These are phyloP conservation scores for Pseudorhombus dupliciocellatus DNA, from an alignment of 2,113 vertebrate genomes.

Conservation along the genomic window DNA sequence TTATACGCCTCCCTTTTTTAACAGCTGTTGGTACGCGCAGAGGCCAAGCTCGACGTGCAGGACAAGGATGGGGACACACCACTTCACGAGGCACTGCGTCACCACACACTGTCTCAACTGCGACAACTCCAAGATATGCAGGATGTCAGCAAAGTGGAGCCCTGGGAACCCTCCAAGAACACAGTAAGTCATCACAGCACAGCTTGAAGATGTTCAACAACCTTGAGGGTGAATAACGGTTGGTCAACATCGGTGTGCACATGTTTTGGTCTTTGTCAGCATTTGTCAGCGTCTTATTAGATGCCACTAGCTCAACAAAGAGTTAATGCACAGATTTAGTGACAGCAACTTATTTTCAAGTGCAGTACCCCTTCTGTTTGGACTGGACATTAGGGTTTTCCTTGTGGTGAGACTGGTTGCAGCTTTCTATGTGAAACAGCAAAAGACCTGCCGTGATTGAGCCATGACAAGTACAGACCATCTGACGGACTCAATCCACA, in stretches of 20 bases:
- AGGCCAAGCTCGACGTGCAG: constrained; percentile 97
- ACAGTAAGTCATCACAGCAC: constrained; percentile 74
- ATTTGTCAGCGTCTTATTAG: not conserved
- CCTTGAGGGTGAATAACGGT: not conserved
- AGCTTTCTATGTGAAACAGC: no score
- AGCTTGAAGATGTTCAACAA: not conserved
- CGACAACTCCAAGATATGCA: constrained; percentile 99
- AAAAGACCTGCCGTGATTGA: no score
- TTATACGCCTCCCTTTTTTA: constrained; percentile 1
- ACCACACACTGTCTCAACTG: constrained; percentile 97
- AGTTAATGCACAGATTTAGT: not conserved
- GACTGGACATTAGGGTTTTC: no score
- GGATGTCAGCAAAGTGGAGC: constrained; percentile 98
- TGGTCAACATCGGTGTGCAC: not conserved
- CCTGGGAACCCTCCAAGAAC: constrained; percentile 99
- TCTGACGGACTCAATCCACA: no score
- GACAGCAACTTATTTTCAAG: no score
- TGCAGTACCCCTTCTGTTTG: no score
- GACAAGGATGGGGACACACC: constrained; percentile 99
- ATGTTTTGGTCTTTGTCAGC: constrained; percentile 5
- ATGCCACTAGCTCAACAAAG: not conserved
- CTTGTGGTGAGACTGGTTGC: no score
- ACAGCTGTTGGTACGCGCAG: constrained; percentile 95
- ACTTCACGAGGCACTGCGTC: constrained; percentile 95
- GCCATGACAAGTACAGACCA: no score